Evolutionary conservation across 2,113 vertebrate species (phyloP), one percentile per base, ranked within the genome.

Genomic region (Empidonax alnorum): DNA sequence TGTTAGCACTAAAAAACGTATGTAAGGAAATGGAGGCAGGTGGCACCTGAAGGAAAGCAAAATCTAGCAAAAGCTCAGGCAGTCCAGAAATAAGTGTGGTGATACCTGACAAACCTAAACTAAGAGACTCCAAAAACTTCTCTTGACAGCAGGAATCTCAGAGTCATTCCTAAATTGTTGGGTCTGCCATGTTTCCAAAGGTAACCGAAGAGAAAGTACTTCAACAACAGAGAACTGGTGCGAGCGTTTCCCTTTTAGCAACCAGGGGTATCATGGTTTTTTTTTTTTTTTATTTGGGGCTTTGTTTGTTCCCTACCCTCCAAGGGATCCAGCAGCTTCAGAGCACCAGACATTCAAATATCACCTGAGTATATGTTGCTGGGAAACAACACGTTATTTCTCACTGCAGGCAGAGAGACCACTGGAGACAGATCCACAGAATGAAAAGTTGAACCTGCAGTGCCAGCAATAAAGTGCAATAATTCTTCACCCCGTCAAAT

Each of bases 261-360:
- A 2, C 18, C 1, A 13, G 7, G 21, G 6, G 4, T 59, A 46
- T 11, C 2, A 8, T 62, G 28, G 13, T 0, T 1, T 52, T 52
- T 10, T 23, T 90, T 1, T 56, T 55, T 10, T 23, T 90, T 68
- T 31, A 3, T 42, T 42, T 56, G 12, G 14, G 21, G 4, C 12
- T 12, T 53, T 28, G 6, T 63, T 20, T 41, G 7, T 74, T 49
- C 6, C 30, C 37, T 63, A 22, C 24, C 9, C 3, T 22, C 17
- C 1, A 7, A 61, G 31, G 42, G 27, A 59, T 71, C 24, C 30
- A 56, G 44, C 61, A 89, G 31, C 41, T 89, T 78, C 41, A 55
- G 61, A 55, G 30, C 46, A 44, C 6, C 35, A 85, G 37, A n/a
- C 7, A 20, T 7, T 55, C 68, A 62, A 49, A 69, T 23, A 8